Evolutionary conservation across 2,113 vertebrate species (phyloP).

Genomic region (Pseudorhombus dupliciocellatus): DNA sequence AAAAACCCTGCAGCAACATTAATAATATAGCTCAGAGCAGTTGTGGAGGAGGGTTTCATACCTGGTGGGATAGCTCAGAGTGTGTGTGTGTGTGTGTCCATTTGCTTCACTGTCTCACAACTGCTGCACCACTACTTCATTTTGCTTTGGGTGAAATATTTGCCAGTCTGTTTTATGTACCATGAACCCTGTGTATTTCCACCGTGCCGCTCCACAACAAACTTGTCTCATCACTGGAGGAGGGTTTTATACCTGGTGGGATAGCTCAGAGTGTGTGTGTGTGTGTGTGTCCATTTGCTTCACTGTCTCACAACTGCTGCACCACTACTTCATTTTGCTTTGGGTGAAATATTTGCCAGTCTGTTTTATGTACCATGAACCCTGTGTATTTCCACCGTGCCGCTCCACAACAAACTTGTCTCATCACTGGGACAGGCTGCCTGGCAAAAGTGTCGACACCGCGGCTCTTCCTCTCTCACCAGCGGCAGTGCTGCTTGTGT

Average conservation of each 20-base stretch:
- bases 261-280: neutral
- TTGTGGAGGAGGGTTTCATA: constrained; percentile 14
- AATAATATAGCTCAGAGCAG: constrained; percentile 3
- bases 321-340: constrained; percentile 10
- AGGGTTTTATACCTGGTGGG: constrained; percentile 15
- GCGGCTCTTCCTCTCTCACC: constrained; percentile 19
- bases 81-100: neutral
- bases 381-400: constrained; percentile 19
- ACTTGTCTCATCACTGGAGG: constrained; percentile 39
- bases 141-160: constrained; percentile 18
- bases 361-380: constrained; percentile 24
- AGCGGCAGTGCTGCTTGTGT: constrained; percentile 31
- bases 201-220: constrained; percentile 24
- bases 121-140: constrained; percentile 3
- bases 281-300: neutral
- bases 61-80: constrained; percentile 3
- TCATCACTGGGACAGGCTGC: constrained; percentile 36
- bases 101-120: neutral
- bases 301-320: neutral
- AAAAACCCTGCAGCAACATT: constrained; percentile 3
- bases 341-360: constrained; percentile 6
- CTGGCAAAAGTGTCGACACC: constrained; percentile 8
- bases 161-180: constrained; percentile 13
- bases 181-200: constrained; percentile 19
- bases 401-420: constrained; percentile 33